Evolutionary conservation across 2,888 invertebrate species (phyloP), one percentile per base, ranked within the genome.

Genomic region (Tinea pellionella): DNA sequence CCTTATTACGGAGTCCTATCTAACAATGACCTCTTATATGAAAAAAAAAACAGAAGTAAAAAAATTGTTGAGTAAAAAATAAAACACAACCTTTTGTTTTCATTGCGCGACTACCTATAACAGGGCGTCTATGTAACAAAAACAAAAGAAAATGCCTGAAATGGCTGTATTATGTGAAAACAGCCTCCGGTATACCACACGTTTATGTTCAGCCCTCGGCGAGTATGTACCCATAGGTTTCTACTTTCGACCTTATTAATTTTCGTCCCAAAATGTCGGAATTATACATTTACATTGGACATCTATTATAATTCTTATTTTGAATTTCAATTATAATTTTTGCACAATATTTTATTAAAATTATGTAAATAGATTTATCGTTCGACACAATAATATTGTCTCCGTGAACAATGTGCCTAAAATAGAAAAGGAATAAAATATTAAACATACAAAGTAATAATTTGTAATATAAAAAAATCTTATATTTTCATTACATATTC

Each of bases 121-220:
- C 81, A 51, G 53, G 51, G 37, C 59, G 13, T 37, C 30, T 72
- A 75, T 76, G 80, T 75, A 78, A 82, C 82, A 86, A 87, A 87
- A 87, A 86, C 86, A 85, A 82, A 86, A 85, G 85, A 80, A 85
- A 85, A 87, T 84, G 77, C 80, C 80, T 84, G 84, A 86, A 85
- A 87, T 84, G 77, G 82, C 80, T 85, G 84, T 84, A 87, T 87
- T 86, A 86, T 87, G 85, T 86, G 87, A 86, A 86, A 87, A 87
- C 86, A 87, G 83, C 77, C 78, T 78, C 72, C 75, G 79, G 78
- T 83, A 81, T 81, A 80, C 75, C 75, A 75, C 62, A 59, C 80
- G 78, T 80, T 83, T 85, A 83, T 86, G 80, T 78, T 82, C 78
- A 76, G 82, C 85, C 84, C 84, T 82, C 84, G 84, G 78, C 78